Evolutionary conservation across 2,888 invertebrate species (phyloP).

Genomic region (Caenorhabditis drosophilae): DNA sequence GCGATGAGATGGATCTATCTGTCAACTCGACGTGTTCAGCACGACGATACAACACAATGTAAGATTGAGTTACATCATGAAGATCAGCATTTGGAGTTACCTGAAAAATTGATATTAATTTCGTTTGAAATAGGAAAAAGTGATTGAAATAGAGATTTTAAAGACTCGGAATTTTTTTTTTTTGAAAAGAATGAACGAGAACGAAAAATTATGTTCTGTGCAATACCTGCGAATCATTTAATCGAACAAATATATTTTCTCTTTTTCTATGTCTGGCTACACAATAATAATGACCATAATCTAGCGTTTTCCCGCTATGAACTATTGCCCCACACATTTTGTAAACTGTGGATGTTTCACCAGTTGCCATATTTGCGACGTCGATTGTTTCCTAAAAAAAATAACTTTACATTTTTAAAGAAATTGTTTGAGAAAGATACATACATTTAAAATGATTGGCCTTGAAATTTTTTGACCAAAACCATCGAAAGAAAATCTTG

Average conservation of each 20-base stretch:
- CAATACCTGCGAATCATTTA: conserved; percentile 28
- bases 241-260: conserved; percentile 16
- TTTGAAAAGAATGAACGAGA: background rate
- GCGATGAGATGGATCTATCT: conserved; percentile 19
- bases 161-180: background rate
- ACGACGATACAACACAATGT: conserved; percentile 31
- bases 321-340: conserved; percentile 30
- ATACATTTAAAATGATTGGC: conserved; percentile 19
- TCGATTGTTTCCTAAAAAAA: conserved; percentile 23
- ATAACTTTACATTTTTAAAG: background rate
- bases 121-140: background rate
- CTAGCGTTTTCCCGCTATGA: conserved; percentile 18
- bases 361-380: conserved; percentile 28
- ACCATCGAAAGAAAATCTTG: conserved; percentile 33
- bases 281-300: conserved; percentile 38
- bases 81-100: conserved; percentile 8
- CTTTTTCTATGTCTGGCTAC: conserved; percentile 16
- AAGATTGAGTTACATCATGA: conserved; percentile 21
- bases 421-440: background rate
- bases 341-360: conserved; percentile 21
- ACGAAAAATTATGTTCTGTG: background rate
- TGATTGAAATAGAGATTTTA: background rate
- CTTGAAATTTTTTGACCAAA: conserved; percentile 31
- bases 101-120: conserved; percentile 11
- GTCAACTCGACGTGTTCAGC: conserved; percentile 16